Evolutionary conservation across 2,113 vertebrate genomes (phyloP).

Genomic region (Corapipo altera): DNA sequence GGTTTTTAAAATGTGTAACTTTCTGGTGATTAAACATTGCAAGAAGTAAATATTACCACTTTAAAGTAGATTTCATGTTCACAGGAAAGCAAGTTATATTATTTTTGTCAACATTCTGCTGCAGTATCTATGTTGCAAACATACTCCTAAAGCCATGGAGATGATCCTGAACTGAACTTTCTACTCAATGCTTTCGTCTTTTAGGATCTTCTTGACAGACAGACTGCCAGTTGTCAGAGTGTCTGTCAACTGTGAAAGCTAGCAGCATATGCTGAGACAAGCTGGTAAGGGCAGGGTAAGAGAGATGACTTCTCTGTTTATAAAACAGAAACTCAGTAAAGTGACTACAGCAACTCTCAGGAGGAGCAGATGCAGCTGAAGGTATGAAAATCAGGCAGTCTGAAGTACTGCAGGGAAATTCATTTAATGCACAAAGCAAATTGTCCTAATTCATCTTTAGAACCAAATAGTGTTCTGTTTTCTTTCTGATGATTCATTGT

Average conservation of each 20-base stretch:
- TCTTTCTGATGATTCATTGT: not conserved
- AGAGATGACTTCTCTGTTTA: constrained; percentile 60
- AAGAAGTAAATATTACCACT: not conserved
- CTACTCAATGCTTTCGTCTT: constrained; percentile 21
- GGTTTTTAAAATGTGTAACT: not conserved
- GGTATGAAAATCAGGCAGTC: constrained; percentile 9
- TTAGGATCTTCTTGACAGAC: constrained; percentile 53
- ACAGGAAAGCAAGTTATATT: not conserved
- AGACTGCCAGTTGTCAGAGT: constrained; percentile 58
- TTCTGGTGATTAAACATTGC: not conserved
- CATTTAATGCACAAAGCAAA: not conserved
- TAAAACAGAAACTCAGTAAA: constrained; percentile 51
- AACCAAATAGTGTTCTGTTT: not conserved
- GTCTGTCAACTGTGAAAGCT: constrained; percentile 65
- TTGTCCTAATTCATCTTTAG: not conserved
- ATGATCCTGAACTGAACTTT: constrained; percentile 49
- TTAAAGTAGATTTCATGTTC: not conserved
- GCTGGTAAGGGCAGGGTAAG: constrained; percentile 61
- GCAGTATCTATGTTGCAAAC: not conserved
- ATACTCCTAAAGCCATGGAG: constrained; percentile 1
- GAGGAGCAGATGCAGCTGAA: constrained; percentile 9
- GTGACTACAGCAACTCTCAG: constrained; percentile 32
- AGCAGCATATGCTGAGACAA: constrained; percentile 60
- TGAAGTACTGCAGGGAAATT: not conserved
- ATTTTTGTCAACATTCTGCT: not conserved